Percentiles rank a stretch among this genome's conserved stretches.
Conservation (phyloP, 2,797 vertebrate genomes). For the Sebastes steindachneri region DNA sequence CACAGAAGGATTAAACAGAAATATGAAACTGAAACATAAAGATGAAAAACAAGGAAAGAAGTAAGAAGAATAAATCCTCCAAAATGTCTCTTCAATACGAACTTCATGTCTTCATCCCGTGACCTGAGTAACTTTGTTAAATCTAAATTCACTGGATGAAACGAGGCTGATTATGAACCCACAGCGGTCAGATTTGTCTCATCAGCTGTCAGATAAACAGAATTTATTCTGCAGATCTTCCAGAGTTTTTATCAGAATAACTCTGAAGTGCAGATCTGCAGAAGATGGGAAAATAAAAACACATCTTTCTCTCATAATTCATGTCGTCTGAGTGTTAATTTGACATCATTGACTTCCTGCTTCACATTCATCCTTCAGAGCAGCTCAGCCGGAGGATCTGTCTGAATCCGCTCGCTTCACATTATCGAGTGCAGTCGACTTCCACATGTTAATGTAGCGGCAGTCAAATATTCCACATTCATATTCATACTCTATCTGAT, state of each 20-base stretch:
- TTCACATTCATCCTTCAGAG: neutral
- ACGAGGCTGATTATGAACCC: too few relatives aligned
- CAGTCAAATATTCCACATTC: constrained; percentile 21
- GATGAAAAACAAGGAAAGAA: too few relatives aligned
- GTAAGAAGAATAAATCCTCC: too few relatives aligned
- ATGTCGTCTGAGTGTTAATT: constrained; percentile 17
- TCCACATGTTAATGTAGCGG: neutral
- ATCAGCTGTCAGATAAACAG: too few relatives aligned
- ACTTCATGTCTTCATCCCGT: neutral
- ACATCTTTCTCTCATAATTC: neutral
- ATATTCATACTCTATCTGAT: constrained; percentile 45
- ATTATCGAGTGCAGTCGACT: constrained; percentile 7
- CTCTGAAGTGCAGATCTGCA: neutral
- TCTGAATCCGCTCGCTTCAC: constrained; percentile 21
- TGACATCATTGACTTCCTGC: constrained; percentile 11
- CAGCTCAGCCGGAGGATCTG: constrained; percentile 5
- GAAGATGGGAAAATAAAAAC: neutral
- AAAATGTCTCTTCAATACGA: neutral
- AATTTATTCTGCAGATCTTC: too few relatives aligned
- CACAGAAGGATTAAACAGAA: neutral
- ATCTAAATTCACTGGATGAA: too few relatives aligned
- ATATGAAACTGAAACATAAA: neutral
- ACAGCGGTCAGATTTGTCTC: too few relatives aligned
- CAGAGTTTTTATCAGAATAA: too few relatives aligned
- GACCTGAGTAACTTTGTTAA: neutral